Percentiles rank a stretch among this genome's conserved stretches.
Conservation (phyloP, 37 sponge, comb jelly and placozoan species). For the Eunapius fragilis region DNA sequence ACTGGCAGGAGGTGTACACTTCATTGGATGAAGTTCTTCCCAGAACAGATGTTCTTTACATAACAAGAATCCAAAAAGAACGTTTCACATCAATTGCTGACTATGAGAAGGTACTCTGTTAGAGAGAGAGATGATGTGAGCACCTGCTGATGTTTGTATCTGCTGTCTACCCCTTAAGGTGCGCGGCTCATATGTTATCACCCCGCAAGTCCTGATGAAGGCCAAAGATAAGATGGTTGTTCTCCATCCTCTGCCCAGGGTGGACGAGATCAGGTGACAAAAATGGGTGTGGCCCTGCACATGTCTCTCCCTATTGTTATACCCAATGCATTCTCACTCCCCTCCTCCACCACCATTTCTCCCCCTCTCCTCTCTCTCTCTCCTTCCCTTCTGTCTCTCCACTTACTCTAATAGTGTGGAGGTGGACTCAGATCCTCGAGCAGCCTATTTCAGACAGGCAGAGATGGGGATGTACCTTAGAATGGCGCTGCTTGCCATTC, state of each 20-base stretch:
- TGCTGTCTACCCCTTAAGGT: constrained; percentile 53
- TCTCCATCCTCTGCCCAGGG: constrained; percentile 94
- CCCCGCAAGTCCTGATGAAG: constrained; percentile 86
- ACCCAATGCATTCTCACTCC: too few relatives aligned
- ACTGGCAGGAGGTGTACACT: constrained; percentile 50
- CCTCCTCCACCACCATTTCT: too few relatives aligned
- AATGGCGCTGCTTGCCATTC: constrained; percentile 90
- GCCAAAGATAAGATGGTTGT: constrained; percentile 97
- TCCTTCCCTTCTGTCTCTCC: not conserved
- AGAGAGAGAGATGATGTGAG: too few relatives aligned
- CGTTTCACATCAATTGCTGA: constrained; percentile 79
- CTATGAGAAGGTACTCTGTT: constrained; percentile 76
- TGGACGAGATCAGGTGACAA: constrained; percentile 92
- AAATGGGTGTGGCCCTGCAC: too few relatives aligned
- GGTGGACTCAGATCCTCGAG: constrained; percentile 94
- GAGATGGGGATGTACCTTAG: constrained; percentile 96
- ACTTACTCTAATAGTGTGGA: constrained; percentile 64
- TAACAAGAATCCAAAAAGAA: constrained; percentile 96
- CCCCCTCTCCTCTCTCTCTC: too few relatives aligned
- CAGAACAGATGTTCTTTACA: constrained; percentile 94
- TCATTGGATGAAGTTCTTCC: constrained; percentile 87
- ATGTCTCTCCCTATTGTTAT: too few relatives aligned
- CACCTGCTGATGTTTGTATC: too few relatives aligned
- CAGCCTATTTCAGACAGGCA: constrained; percentile 98
- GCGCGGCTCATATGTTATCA: constrained; percentile 81